A percentile compares a stretch with the other conserved stretches of the same genome.
Conservation (phyloP, 2,888 invertebrate species). For the Melikaiella ostensackeni region DNA sequence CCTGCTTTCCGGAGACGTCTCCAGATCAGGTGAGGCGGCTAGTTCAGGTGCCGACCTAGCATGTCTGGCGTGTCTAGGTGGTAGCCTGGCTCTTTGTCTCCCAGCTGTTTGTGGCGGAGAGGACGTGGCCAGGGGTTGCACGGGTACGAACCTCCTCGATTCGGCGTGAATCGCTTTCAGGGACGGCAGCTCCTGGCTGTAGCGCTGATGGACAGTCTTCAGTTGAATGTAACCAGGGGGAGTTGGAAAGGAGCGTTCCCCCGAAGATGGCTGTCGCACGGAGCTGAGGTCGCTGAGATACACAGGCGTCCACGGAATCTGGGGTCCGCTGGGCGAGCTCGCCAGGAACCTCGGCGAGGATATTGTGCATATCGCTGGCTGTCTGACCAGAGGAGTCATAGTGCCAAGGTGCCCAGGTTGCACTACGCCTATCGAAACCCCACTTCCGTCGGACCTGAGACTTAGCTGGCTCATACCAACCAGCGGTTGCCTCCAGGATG, state of each 20-base stretch:
- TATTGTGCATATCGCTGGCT: conserved; percentile 45
- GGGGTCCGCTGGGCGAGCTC: conserved; percentile 80
- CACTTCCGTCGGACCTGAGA: conserved; percentile 83
- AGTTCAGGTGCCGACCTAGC: conserved; percentile 84
- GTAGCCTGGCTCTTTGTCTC: conserved; percentile 82
- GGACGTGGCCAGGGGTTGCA: conserved; percentile 82
- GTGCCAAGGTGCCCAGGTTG: conserved; percentile 55
- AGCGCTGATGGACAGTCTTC: conserved; percentile 83
- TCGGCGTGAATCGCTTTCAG: conserved; percentile 86
- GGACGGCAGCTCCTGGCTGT: conserved; percentile 86
- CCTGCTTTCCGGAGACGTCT: conserved; percentile 91
- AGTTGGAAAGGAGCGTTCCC: conserved; percentile 81
- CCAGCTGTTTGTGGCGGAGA: conserved; percentile 78
- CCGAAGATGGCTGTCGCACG: conserved; percentile 88
- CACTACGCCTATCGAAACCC: conserved; percentile 73
- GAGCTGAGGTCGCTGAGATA: conserved; percentile 93
- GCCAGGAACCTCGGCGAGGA: conserved; percentile 67
- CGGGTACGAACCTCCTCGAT: conserved; percentile 82
- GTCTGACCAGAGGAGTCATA: conserved; percentile 57
- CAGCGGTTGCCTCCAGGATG: conserved; percentile 83
- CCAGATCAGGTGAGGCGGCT: conserved; percentile 81
- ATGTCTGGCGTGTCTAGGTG: conserved; percentile 83
- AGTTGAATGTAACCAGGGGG: conserved; percentile 82
- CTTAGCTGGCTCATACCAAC: conserved; percentile 84
- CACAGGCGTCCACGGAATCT: conserved; percentile 85